These are phyloP conservation scores for Calidris pygmaea DNA, from an alignment of 2,113 vertebrate genomes.

Conservation along the genomic window DNA sequence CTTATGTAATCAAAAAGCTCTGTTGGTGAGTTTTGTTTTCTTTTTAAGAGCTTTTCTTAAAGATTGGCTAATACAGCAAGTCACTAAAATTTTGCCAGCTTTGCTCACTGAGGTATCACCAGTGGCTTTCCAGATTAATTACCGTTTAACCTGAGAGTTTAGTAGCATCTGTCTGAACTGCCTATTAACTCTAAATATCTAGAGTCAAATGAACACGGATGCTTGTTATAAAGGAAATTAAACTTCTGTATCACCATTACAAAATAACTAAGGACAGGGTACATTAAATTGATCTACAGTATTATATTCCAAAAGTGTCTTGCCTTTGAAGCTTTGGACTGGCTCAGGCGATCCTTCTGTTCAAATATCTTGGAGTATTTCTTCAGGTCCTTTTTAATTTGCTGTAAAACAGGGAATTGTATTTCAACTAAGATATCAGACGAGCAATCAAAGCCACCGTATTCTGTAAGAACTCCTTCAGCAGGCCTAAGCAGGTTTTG, in stretches of 20 bases:
- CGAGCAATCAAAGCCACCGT: background rate
- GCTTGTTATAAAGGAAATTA: background rate
- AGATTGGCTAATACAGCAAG: background rate
- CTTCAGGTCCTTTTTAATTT: constrained; percentile 98
- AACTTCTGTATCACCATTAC: background rate
- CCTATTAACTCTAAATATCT: background rate
- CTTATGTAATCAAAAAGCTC: background rate
- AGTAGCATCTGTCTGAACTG: background rate
- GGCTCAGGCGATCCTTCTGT: constrained; percentile 98
- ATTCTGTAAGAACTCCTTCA: background rate
- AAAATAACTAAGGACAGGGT: background rate
- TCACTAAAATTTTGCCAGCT: background rate
- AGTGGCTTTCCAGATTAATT: background rate
- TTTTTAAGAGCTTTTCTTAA: background rate
- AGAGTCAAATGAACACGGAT: background rate
- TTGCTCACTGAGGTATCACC: background rate
- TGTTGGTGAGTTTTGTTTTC: background rate
- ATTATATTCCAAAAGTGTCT: background rate
- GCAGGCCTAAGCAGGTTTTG: background rate
- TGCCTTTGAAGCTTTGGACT: constrained; percentile 98
- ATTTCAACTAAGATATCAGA: background rate
- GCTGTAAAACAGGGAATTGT: constrained; percentile 71
- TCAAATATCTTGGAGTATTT: constrained; percentile 99
- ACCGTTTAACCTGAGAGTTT: background rate
- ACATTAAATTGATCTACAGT: background rate